Percentiles rank a stretch among this genome's conserved stretches.
These are phyloP conservation scores for Ichneumoninae sp. DNA, from an alignment of 2,888 invertebrate species.

Conservation along the genomic window DNA sequence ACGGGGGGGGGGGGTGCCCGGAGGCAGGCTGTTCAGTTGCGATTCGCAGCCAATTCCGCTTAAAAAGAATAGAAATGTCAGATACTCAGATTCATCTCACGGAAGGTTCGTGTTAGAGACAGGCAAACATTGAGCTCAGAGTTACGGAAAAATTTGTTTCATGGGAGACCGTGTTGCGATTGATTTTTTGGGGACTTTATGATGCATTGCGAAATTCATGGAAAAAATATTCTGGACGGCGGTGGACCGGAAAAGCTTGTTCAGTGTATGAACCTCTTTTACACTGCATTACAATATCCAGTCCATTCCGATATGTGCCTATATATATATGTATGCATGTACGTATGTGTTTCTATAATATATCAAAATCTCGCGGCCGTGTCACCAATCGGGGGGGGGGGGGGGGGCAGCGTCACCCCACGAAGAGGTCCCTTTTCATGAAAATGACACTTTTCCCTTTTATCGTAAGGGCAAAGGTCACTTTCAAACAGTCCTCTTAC, in stretches of 20 bases:
- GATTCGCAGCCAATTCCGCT: not conserved
- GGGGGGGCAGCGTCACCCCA: no score
- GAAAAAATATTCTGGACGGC: no score
- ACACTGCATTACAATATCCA: slow-evolving; percentile 9
- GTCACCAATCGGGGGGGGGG: no score
- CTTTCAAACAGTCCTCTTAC: no score
- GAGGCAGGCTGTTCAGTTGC: not conserved
- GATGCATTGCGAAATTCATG: no score
- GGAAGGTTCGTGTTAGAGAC: not conserved
- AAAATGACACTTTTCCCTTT: no score
- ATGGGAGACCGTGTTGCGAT: no score
- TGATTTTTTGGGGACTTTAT: no score
- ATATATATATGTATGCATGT: not conserved
- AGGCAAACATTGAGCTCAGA: not conserved
- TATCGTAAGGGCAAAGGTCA: no score
- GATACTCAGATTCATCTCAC: not conserved
- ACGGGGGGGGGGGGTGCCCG: no score
- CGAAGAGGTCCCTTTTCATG: no score
- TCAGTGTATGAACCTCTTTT: not conserved
- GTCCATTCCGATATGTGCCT: not conserved
- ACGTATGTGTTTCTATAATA: not conserved
- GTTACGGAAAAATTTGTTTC: not conserved
- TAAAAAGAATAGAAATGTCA: not conserved
- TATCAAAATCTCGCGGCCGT: no score
- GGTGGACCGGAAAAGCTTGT: not conserved